These are phyloP conservation scores for Sphaerophoria rueppellii DNA, from an alignment of 2,888 invertebrate species.

Conservation along the genomic window DNA sequence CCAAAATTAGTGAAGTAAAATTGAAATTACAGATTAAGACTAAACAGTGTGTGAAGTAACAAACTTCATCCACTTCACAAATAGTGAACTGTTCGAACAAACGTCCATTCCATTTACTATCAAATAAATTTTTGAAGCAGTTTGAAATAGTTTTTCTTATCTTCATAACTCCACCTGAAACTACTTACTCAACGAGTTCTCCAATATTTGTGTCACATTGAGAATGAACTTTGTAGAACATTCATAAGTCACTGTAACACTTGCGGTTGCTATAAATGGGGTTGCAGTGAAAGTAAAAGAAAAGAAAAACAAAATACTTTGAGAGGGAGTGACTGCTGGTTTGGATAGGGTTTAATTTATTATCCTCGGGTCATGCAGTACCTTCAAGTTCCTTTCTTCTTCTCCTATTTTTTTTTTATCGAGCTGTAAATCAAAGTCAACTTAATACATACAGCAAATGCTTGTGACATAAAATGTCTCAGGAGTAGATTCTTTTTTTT, in stretches of 20 bases:
- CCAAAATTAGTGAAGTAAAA: slow-evolving; percentile 46
- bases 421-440: slow-evolving; percentile 61
- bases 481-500: slow-evolving; percentile 7
- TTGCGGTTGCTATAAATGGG: slow-evolving; percentile 8
- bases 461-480: slow-evolving; percentile 48
- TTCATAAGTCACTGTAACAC: slow-evolving; percentile 4
- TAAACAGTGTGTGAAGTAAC: neutral
- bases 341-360: slow-evolving; percentile 47
- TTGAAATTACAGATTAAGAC: slow-evolving; percentile 31
- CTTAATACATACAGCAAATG: slow-evolving; percentile 27
- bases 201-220: slow-evolving; percentile 8
- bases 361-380: slow-evolving; percentile 45
- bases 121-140: slow-evolving; percentile 43
- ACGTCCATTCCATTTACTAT: slow-evolving; percentile 30
- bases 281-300: neutral
- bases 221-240: slow-evolving; percentile 32
- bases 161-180: neutral
- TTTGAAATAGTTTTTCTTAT: slow-evolving; percentile 42
- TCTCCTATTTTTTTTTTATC: slow-evolving; percentile 5
- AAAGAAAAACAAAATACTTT: neutral
- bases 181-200: slow-evolving; percentile 29
- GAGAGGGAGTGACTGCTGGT: slow-evolving; percentile 15
- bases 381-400: slow-evolving; percentile 44
- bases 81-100: no score
- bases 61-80: neutral